Percentiles rank a stretch among this genome's conserved stretches.
These are phyloP conservation scores for Cloeon dipterum DNA, from an alignment of 2,888 invertebrate genomes.

Conservation along the genomic window DNA sequence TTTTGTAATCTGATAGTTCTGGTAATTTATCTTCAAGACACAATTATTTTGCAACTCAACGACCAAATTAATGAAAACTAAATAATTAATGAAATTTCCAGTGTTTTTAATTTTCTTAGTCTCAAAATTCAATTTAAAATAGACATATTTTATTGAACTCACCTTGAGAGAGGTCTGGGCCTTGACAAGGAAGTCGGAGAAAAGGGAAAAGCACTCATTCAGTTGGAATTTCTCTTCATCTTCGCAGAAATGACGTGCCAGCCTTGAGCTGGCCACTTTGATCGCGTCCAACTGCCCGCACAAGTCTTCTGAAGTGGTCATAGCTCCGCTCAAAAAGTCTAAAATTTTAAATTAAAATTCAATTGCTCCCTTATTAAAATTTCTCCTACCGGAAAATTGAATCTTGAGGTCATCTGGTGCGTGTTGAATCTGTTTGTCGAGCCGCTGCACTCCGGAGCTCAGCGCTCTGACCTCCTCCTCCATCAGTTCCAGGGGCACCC, in stretches of 20 bases:
- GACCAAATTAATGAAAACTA: too few relatives aligned
- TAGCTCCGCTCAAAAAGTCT: constrained; percentile 13
- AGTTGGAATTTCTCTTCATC: constrained; percentile 19
- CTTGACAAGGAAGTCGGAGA: constrained; percentile 19
- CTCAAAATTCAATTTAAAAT: too few relatives aligned
- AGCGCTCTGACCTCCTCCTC: constrained; percentile 14
- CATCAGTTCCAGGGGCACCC: constrained; percentile 15
- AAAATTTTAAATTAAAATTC: too few relatives aligned
- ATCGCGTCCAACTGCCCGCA: constrained; percentile 14
- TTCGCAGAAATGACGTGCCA: constrained; percentile 22
- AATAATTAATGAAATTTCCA: too few relatives aligned
- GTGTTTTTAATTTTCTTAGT: too few relatives aligned
- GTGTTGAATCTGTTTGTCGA: constrained; percentile 13
- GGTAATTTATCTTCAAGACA: too few relatives aligned
- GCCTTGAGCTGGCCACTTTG: constrained; percentile 12
- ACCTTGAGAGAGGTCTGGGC: constrained; percentile 18
- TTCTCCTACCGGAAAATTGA: constrained; percentile 12
- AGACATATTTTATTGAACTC: too few relatives aligned
- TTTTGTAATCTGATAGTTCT: too few relatives aligned
- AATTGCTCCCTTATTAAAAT: not conserved
- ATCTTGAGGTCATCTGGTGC: constrained; percentile 14
- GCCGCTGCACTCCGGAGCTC: constrained; percentile 11
- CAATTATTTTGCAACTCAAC: too few relatives aligned
- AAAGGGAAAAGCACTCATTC: constrained; percentile 19
- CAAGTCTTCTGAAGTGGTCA: constrained; percentile 12